Conservation (phyloP, 2,113 vertebrate genomes). For the Apistogramma diplotaenia region DNA sequence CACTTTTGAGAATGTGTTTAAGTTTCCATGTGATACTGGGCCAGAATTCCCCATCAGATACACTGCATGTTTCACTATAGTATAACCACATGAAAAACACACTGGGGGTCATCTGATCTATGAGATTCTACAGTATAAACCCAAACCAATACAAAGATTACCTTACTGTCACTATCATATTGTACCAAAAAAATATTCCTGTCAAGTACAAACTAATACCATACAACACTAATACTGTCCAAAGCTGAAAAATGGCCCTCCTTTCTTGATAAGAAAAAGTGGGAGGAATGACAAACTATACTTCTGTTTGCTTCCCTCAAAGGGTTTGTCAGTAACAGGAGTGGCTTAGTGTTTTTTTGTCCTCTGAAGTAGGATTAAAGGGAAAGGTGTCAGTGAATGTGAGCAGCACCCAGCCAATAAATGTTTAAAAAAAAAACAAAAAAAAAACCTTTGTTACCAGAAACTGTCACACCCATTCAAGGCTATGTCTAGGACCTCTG, state of each 20-base stretch:
- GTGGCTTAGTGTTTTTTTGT: not conserved
- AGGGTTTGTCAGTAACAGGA: constrained; percentile 25
- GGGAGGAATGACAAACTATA: not conserved
- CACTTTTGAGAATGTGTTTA: not conserved
- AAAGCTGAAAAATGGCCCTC: not conserved
- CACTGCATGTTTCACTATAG: not conserved
- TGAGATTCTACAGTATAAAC: not conserved
- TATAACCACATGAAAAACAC: not conserved
- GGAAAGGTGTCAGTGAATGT: not conserved
- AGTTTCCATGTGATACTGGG: not conserved
- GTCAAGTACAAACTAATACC: not conserved
- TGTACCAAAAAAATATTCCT: not conserved
- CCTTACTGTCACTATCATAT: not conserved
- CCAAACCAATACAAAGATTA: not conserved
- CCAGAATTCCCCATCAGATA: not conserved
- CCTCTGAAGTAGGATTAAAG: not conserved
- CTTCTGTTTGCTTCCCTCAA: not conserved
- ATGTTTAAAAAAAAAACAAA: not conserved
- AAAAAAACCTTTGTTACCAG: not conserved
- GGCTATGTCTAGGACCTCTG: not conserved
- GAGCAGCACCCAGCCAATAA: not conserved
- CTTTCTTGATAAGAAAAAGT: not conserved
- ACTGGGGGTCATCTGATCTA: not conserved
- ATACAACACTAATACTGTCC: not conserved
- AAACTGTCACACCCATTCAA: constrained; percentile 37